Evolutionary conservation across 1,140 invertebrate genomes (phyloP), one percentile per base, ranked within the genome.

Genomic region (Chymomyza costata): DNA sequence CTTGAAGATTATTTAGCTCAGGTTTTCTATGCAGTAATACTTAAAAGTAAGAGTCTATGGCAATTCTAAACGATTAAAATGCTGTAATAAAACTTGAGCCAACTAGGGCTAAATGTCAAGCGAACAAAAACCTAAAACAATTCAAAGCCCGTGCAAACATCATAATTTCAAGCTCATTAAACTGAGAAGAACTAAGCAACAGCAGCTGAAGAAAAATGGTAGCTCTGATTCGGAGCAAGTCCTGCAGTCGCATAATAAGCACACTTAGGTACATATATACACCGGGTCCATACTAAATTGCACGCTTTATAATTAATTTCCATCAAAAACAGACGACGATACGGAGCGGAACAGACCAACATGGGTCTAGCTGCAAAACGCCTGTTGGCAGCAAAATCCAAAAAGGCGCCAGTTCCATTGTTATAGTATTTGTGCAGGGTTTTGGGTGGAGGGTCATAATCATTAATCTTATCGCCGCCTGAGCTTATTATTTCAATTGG

Each of bases 401-500:
- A 25, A 8, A 3, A 25, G 8, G 21, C 21, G 11, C 41, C 17
- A 10, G 11, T 30, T n/a, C 14, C 25, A 21, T 14, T 41, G 19
- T n/a, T 40, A 17, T 44, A 30, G 16, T 25, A 31, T n/a, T n/a
- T n/a, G n/a, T n/a, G n/a, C n/a, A n/a, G n/a, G n/a, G n/a, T n/a
- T n/a, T n/a, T 28, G 63, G 73, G 66, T 48, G 46, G 59, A n/a
- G 69, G 53, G 31, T 57, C 69, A 83, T 83, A 83, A 83, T 83
- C 81, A 83, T 84, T 84, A 84, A 84, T 84, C 82, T 84, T 84
- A 84, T 84, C 82, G 82, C 82, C 82, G 82, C 82, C 82, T 84
- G 71, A 80, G 82, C 78, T 81, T 83, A 83, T 83, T 83, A 83
- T 83, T 83, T 83, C 74, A 82, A 83, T 83, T 83, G 76, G 50